Base-by-base conservation (phyloP, 2,113 vertebrate genomes). In the Gymnorhina tibicen region DNA sequence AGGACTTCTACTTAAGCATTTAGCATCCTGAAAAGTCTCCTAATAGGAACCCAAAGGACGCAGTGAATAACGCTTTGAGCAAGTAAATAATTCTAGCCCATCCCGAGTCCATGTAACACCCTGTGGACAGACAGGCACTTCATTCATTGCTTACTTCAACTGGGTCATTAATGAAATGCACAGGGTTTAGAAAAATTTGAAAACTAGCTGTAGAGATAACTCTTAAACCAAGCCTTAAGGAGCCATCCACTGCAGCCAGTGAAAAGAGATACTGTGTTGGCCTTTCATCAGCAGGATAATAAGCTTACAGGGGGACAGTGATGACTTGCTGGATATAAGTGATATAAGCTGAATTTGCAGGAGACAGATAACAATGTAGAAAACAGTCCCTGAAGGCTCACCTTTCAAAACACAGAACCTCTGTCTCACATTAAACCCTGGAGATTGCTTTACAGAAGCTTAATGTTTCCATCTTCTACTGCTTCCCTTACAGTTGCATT, bases 1-100 rank as follows among this genome's bases (percentile, higher is more conserved):
- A 93, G 69, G 58, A 92, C 91, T 95, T 91, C 85, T 78, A 77
- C 73, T 92, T 59, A 49, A 91, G 95, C 73, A 87, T 94, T 96
- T 82, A 92, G 79, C 53, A 94, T 82, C 73, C 85, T 89, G 92
- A 75, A 68, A 95, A 93, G 69, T 84, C 56, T 78, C 73, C 80
- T 94, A 88, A 84, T 18, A 80, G 89, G 68, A 95, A 68, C 80
- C 42, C 66, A 66, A 92, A 92, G 73, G 89, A 87, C 1, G 32
- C 68, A 47, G 85, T 75, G 72, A 97, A 93, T 86, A 95, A 91
- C 0, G 8, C 81, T 91, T 84, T 72, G 64, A 96, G 87, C 73
- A 30, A 91, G 90, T 64, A 87, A 94, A 96, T 93, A 83, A 89
- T 85, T 95, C 60, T 7, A 55, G 46, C 60, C 85, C 77, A 89